Conservation (phyloP, 2,113 vertebrate species). For the Pangasianodon hypophthalmus region DNA sequence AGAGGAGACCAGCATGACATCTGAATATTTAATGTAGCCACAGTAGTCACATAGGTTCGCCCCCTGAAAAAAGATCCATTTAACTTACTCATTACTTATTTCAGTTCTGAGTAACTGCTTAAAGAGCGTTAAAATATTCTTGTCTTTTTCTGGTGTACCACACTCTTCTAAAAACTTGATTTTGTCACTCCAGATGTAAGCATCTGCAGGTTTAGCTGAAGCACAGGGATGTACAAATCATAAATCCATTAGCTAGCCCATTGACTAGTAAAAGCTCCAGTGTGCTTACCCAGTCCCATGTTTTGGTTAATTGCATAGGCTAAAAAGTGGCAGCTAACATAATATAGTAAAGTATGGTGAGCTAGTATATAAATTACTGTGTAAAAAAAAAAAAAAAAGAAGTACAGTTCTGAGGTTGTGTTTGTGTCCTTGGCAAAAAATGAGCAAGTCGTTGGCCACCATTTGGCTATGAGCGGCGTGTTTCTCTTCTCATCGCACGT, state of each 20-base stretch:
- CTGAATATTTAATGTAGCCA: constrained; percentile 65
- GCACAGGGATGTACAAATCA: background rate
- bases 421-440: no score
- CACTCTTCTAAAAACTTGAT: background rate
- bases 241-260: background rate
- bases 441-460: no score
- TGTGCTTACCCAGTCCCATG: background rate
- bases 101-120: background rate
- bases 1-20: constrained; percentile 47
- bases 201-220: background rate
- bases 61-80: background rate
- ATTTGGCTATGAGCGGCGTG: no score
- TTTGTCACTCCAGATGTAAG: background rate
- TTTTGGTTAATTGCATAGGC: background rate
- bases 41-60: background rate
- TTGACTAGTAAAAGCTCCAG: background rate
- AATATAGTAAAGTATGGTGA: background rate
- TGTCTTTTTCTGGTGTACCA: background rate
- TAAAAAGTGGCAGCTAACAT: background rate
- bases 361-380: background rate
- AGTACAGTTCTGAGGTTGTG: no score
- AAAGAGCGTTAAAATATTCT: background rate
- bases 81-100: background rate
- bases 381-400: background rate
- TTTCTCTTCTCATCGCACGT: no score